Evolutionary conservation across 2,113 vertebrate genomes (phyloP).

Genomic region (Isurus oxyrinchus): DNA sequence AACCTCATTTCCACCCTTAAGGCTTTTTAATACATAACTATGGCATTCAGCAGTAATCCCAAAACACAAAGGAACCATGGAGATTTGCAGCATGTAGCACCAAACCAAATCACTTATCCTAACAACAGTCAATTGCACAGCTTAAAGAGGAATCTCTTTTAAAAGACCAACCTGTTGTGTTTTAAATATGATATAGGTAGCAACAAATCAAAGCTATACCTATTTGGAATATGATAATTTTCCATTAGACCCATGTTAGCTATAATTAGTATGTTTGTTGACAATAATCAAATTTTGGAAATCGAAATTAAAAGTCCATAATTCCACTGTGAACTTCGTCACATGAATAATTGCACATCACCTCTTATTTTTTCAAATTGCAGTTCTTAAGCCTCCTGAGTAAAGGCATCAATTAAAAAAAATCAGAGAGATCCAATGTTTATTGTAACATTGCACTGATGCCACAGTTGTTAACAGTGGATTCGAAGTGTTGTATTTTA

Average conservation of each 20-base stretch:
- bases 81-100: neutral
- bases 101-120: neutral
- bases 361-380: neutral
- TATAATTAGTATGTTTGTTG: neutral
- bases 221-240: neutral
- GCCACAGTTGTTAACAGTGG: neutral
- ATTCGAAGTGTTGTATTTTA: neutral
- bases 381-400: neutral
- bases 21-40: neutral
- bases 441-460: neutral
- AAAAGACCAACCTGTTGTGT: neutral
- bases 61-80: neutral
- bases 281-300: neutral
- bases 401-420: neutral
- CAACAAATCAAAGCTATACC: neutral
- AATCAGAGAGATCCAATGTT: neutral
- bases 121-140: neutral
- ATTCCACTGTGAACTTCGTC: neutral
- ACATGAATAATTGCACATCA: neutral
- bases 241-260: neutral
- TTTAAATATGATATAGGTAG: neutral
- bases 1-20: neutral
- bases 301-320: neutral
- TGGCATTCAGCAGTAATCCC: neutral
- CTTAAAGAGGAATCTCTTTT: neutral